Conservation (phyloP, 2,113 vertebrate species). For the Dasyornis broadbenti region DNA sequence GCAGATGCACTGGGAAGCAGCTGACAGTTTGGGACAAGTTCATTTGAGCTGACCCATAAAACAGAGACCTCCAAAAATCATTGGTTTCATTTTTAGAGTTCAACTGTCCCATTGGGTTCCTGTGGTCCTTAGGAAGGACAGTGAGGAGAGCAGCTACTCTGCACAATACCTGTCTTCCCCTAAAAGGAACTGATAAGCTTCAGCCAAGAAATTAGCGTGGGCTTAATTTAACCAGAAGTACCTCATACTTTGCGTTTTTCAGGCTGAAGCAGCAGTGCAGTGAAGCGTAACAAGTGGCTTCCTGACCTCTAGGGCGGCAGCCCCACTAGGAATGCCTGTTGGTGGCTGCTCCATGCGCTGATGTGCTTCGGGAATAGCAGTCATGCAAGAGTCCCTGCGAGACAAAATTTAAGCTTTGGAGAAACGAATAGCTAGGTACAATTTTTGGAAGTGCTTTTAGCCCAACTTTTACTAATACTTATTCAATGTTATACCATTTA, state of each 20-base stretch:
- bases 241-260: background rate
- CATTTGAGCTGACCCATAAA: background rate
- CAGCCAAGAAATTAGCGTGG: background rate
- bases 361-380: background rate
- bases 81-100: background rate
- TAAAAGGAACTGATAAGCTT: background rate
- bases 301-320: background rate
- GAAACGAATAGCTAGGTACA: background rate
- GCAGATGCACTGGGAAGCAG: background rate
- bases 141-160: background rate
- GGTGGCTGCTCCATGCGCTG: background rate
- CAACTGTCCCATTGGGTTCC: background rate
- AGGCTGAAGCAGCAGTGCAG: background rate
- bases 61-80: background rate
- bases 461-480: background rate
- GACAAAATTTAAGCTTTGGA: background rate
- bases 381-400: background rate
- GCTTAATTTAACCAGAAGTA: background rate
- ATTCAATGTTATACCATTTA: background rate
- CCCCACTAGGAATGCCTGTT: background rate
- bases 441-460: background rate
- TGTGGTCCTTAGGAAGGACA: background rate
- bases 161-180: background rate
- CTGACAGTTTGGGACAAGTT: background rate
- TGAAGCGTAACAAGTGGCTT: background rate